Evolutionary conservation across 2,113 vertebrate species (phyloP), one percentile per base, ranked within the genome.

Genomic region (Heterocephalus glaber): DNA sequence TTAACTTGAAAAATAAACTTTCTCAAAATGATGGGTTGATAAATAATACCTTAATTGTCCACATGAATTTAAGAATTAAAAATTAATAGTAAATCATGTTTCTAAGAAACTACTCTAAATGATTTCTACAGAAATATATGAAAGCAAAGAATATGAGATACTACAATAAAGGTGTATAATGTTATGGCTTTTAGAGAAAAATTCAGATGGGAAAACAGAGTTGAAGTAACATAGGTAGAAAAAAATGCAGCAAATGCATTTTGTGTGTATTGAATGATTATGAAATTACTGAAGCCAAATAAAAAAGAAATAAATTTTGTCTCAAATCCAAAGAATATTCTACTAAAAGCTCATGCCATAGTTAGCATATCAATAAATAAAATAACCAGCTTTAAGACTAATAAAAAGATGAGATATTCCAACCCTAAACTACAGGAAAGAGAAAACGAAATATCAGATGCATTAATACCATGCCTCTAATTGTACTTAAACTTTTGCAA

Each of bases 1-100:
- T 95, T 96, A 82, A 85, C 30, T 96, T 97, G 95, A 94, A 90
- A 44, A 97, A 93, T 95, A 97, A 94, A 82, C 20, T 38, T 96
- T 83, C 38, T 81, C 24, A 68, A 96, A 96, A 17, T 85, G 54
- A 83, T 81, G 44, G 77, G 65, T 95, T 47, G 1, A 96, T 97
- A 97, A 95, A 86, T 92, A 97, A 96, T 94, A 93, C 14, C 28
- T 90, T 92, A 96, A 95, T 95, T 95, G 54, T 90, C n/a, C 41
- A 94, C 30, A 89, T 80, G 14, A 70, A 72, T 68, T 90, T 41
- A 88, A 81, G 52, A 95, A 94, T 90, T 94, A 93, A 92, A 76
- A 96, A 86, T 70, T 85, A 94, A 77, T 58, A 81, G 79, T 92
- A 65, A 96, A 93, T 87, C 81, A 63, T 86, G 3, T 85, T 81